Conservation (phyloP, 1,140 invertebrate species). For the Akabosia matsudoensis region DNA sequence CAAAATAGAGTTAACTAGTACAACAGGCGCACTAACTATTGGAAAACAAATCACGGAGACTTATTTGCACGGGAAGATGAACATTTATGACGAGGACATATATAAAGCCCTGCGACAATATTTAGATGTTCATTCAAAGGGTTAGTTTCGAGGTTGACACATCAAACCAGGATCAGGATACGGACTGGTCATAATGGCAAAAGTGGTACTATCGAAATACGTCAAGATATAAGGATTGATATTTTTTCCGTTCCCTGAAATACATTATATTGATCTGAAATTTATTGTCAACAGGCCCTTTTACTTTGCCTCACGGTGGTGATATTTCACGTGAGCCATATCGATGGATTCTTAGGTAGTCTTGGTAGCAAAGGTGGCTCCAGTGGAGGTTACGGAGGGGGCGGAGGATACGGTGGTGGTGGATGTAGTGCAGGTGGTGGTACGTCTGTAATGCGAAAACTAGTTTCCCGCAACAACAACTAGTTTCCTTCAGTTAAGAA, state of each 20-base stretch:
- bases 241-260: no score
- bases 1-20: not conserved
- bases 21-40: not conserved
- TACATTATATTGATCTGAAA: no score
- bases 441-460: not conserved
- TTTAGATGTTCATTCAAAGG: not conserved
- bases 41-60: slow-evolving; percentile 16
- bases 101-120: not conserved
- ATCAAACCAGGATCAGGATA: not conserved
- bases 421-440: slow-evolving; percentile 18
- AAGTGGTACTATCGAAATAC: slow-evolving; percentile 5
- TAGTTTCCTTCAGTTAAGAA: no score
- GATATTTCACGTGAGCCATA: not conserved
- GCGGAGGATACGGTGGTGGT: slow-evolving; percentile 5
- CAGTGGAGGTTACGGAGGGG: slow-evolving; percentile 22
- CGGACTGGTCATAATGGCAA: slow-evolving; percentile 5
- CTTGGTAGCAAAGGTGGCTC: slow-evolving; percentile 17
- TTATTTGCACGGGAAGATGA: not conserved
- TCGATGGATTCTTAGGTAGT: not conserved
- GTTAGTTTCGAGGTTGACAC: not conserved
- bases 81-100: not conserved
- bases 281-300: not conserved
- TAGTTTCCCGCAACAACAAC: no score
- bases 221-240: not conserved
- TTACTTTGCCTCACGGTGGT: not conserved